Base-by-base conservation (phyloP, 2,888 invertebrate genomes). In the Sinelater perroti region DNA sequence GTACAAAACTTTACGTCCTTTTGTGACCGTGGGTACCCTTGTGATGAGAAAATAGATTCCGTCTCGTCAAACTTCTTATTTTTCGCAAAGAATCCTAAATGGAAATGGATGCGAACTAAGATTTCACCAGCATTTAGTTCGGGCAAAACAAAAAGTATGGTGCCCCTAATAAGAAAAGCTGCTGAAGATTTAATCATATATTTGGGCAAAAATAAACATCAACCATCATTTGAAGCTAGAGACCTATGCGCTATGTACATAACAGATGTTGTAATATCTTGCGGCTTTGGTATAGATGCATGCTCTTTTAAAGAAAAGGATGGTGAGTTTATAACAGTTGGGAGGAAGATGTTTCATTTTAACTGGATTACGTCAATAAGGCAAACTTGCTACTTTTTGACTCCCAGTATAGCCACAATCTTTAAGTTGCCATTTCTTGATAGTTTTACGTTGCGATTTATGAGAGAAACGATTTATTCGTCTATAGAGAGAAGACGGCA, bases 61-160 rank as follows among this genome's bases (percentile, higher is more conserved):
- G 70, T 79, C 24, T 74, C 75, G 0, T 75, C 77, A 67, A 74
- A 74, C 21, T 73, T 77, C 66, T 62, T 79, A 11, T 70, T 81
- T 52, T 73, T 77, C 1, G 58, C 80, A 31, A 77, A 75, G 49
- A 81, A 79, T 45, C 77, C 79, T 0, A 76, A 77, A 2, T 84
- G 84, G 84, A 81, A 78, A 62, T 75, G 75, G 30, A 67, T 83
- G 14, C 72, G 84, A 11, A 69, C 76, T 1, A 81, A 81, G 58
- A 73, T 83, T 20, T 79, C 81, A 0, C 83, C 83, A 0, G 79
- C 80, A 0, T 79, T 84, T 65, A 80, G 82, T 1, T 75, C 79
- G 1, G 81, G 80, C 14, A 83, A 83, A 68, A 71, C 84, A 60
- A 81, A 78, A 65, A 70, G 70, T 28, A 81, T 83, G 81, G 75